These are phyloP conservation scores for Littorina saxatilis DNA, from an alignment of 1,140 invertebrate genomes.

Conservation along the genomic window DNA sequence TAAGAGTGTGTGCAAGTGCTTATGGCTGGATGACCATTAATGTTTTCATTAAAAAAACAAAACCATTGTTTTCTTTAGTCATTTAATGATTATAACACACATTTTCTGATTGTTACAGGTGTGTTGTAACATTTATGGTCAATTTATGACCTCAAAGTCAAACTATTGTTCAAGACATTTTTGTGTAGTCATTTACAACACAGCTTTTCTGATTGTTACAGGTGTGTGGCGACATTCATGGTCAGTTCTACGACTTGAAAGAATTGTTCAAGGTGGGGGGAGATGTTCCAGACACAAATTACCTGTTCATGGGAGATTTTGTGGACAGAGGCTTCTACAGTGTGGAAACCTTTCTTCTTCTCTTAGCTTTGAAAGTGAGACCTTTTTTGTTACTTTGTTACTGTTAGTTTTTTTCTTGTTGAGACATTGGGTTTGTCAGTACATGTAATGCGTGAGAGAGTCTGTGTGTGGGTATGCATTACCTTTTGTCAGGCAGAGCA, in stretches of 20 bases:
- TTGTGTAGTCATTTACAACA: too few species aligned
- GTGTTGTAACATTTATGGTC: constrained; percentile 99
- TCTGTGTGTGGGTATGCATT: too few species aligned
- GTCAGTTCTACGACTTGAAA: constrained; percentile 99
- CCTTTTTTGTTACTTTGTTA: not conserved
- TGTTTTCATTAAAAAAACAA: too few species aligned
- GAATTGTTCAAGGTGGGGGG: constrained; percentile 99
- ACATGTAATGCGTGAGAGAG: too few species aligned
- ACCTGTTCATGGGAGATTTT: constrained; percentile 99
- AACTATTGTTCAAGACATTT: constrained; percentile 88
- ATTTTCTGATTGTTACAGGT: constrained; percentile 78
- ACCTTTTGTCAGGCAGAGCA: too few species aligned
- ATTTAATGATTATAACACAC: too few species aligned
- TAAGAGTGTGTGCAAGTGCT: too few species aligned
- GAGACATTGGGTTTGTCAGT: too few species aligned
- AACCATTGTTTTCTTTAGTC: not conserved
- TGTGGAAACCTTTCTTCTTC: constrained; percentile 98
- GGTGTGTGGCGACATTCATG: constrained; percentile 99
- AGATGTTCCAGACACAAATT: constrained; percentile 99
- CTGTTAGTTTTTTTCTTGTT: too few species aligned
- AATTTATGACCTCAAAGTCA: constrained; percentile 98
- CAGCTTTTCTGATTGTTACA: too few species aligned
- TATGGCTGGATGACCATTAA: too few species aligned
- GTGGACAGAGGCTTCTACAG: constrained; percentile 99
- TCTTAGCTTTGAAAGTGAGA: constrained; percentile 96